A percentile compares a stretch with the other conserved stretches of the same genome.
Evolutionary conservation across 53 echinoderm and acorn worm species (phyloP).

Genomic region (Paelopatides confundens): DNA sequence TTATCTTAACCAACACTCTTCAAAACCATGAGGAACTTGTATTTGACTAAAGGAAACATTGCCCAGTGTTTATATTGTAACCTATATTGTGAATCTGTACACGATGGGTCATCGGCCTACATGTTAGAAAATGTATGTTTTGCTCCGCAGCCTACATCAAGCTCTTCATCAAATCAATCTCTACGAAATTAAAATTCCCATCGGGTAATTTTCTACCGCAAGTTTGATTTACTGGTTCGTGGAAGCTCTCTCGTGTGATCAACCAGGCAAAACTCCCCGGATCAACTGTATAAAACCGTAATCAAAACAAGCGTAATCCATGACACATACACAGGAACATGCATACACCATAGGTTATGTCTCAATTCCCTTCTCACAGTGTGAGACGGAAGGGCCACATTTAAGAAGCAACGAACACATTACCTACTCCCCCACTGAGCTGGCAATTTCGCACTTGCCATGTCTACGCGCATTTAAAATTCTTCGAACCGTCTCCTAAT

Average conservation of each 20-base stretch:
- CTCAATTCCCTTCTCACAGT: slow-evolving; percentile 21
- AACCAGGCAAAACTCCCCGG: no score
- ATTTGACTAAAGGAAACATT: no score
- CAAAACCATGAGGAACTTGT: no score
- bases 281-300: neutral
- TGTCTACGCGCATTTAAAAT: slow-evolving; percentile 35
- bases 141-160: neutral
- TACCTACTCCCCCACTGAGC: neutral
- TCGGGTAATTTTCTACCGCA: neutral
- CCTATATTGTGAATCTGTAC: no score
- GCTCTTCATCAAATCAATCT: neutral
- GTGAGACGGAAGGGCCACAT: slow-evolving; percentile 28
- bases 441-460: slow-evolving; percentile 40
- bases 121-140: no score
- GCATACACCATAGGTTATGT: neutral
- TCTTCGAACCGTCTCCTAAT: neutral
- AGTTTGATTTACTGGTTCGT: slow-evolving; percentile 1
- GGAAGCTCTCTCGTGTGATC: neutral
- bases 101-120: no score
- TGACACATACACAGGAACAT: neutral
- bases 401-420: neutral
- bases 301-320: neutral
- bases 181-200: slow-evolving; percentile 1
- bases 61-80: no score
- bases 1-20: no score